phyloP scores from a whole-genome alignment of 2,113 vertebrate species.

The Micronycteris hirsuta region DNA sequence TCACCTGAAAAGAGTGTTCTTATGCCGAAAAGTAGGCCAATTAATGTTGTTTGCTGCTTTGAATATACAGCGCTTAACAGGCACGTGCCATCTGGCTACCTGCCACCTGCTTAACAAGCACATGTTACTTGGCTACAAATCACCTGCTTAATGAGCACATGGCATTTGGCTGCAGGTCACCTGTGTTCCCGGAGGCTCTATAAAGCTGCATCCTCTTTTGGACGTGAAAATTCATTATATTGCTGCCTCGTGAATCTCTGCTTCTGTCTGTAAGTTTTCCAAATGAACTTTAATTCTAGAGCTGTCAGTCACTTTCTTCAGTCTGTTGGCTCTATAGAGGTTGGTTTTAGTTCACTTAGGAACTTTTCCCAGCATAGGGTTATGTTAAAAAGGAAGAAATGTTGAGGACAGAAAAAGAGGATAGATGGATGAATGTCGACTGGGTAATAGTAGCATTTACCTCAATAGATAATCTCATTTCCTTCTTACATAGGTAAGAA shows the following conservation, averaged over 20 bases:
- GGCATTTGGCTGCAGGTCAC: background rate
- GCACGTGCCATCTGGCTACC: background rate
- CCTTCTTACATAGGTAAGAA: background rate
- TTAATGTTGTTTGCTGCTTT: background rate
- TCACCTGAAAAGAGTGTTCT: background rate
- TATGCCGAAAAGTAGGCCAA: background rate
- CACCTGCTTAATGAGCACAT: background rate
- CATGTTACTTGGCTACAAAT: background rate
- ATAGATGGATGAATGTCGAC: background rate
- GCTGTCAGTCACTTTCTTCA: background rate
- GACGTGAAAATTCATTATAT: fast-evolving
- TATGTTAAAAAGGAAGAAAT: background rate
- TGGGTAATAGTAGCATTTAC: background rate
- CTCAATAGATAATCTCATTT: background rate
- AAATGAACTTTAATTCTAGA: background rate
- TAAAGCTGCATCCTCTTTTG: background rate
- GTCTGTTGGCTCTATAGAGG: background rate
- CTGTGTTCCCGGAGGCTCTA: background rate
- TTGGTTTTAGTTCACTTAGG: background rate
- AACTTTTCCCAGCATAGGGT: background rate
- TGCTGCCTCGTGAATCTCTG: background rate
- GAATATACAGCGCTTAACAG: background rate
- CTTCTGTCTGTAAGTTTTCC: background rate
- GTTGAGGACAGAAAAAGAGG: background rate
- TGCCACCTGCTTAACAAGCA: background rate